These are phyloP conservation scores for Empidonax traillii DNA, from an alignment of 2,113 vertebrate species.

Conservation along the genomic window DNA sequence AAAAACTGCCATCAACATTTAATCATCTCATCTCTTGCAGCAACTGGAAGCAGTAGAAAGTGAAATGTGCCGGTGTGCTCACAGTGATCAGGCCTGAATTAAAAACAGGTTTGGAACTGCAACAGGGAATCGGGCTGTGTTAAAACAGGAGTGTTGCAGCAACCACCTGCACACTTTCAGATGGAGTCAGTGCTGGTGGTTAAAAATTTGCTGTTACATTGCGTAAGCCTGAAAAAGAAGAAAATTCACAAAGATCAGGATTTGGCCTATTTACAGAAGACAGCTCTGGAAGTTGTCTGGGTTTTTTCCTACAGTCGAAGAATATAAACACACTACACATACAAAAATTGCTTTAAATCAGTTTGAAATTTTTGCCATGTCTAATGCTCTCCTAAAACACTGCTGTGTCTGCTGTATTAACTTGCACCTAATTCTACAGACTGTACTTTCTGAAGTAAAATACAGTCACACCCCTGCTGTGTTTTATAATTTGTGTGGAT, in stretches of 20 bases:
- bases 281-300: not conserved
- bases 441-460: not conserved
- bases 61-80: not conserved
- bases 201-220: not conserved
- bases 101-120: not conserved
- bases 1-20: not conserved
- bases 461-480: not conserved
- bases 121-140: not conserved
- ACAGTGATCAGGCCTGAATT: not conserved
- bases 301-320: not conserved
- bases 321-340: not conserved
- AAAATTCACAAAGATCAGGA: not conserved
- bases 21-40: not conserved
- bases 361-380: not conserved
- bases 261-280: not conserved
- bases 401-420: not conserved
- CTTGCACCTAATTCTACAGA: not conserved
- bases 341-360: not conserved
- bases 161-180: not conserved
- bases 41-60: not conserved
- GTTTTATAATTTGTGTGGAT: constrained; percentile 1
- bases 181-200: not conserved
- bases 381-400: not conserved
- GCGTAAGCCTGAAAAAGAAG: not conserved
- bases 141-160: not conserved